Percentiles rank a stretch among this genome's conserved stretches.
Evolutionary conservation across 2,113 vertebrate genomes (phyloP).

Genomic region (Hepsetus odoe): DNA sequence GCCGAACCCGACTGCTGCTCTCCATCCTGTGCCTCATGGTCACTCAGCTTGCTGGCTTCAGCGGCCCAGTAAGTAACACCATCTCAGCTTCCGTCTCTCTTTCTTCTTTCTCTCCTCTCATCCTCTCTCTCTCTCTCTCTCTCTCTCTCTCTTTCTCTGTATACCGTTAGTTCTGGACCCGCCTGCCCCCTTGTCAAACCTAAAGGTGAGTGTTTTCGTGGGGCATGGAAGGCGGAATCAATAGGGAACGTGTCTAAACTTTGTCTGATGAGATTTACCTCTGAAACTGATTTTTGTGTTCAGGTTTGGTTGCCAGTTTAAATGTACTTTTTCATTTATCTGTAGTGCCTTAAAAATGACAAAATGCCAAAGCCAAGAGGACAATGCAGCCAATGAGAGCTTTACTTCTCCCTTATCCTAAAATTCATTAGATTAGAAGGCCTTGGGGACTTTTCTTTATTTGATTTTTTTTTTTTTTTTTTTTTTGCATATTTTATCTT

Average conservation of each 20-base stretch:
- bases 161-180: conserved; percentile 39
- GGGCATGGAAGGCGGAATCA: conserved; percentile 38
- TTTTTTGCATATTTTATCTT: background rate
- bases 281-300: conserved; percentile 26
- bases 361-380: conserved; percentile 24
- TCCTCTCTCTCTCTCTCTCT: conserved; percentile 58
- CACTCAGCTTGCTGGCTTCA: conserved; percentile 91
- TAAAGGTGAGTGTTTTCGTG: conserved; percentile 60
- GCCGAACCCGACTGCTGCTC: conserved; percentile 86
- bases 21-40: conserved; percentile 92
- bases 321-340: conserved; percentile 20
- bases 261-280: conserved; percentile 12
- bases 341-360: conserved; percentile 43
- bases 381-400: conserved; percentile 14
- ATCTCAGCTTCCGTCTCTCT: conserved; percentile 72
- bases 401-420: background rate
- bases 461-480: background rate
- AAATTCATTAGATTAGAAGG: background rate
- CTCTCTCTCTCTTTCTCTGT: conserved; percentile 43
- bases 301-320: conserved; percentile 9
- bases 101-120: no score
- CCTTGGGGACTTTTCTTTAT: conserved; percentile 6
- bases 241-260: conserved; percentile 21
- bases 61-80: conserved; percentile 93
- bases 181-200: conserved; percentile 44